These are phyloP conservation scores for Tinea pellionella DNA, from an alignment of 2,888 invertebrate species.

Conservation along the genomic window DNA sequence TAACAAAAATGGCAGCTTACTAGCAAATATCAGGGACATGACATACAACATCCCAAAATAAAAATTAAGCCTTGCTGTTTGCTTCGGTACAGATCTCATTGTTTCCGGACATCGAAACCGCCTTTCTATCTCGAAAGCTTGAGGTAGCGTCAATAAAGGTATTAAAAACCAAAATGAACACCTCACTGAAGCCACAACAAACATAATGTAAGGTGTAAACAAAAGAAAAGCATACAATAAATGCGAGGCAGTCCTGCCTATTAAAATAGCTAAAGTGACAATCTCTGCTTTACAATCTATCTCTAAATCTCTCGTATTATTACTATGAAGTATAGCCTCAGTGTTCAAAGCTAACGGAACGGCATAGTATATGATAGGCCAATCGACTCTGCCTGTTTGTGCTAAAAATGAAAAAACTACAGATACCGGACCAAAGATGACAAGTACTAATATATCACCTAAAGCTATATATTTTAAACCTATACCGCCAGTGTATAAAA, in stretches of 20 bases:
- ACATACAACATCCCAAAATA: slow-evolving; percentile 92
- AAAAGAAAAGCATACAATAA: slow-evolving; percentile 89
- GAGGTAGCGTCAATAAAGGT: slow-evolving; percentile 87
- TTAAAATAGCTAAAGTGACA: slow-evolving; percentile 93
- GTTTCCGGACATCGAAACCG: slow-evolving; percentile 83
- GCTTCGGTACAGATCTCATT: slow-evolving; percentile 85
- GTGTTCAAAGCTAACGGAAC: slow-evolving; percentile 94
- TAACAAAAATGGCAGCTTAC: slow-evolving; percentile 71
- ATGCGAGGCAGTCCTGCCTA: slow-evolving; percentile 92
- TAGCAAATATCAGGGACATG: slow-evolving; percentile 80
- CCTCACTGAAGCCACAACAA: slow-evolving; percentile 86
- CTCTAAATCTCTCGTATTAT: slow-evolving; percentile 93
- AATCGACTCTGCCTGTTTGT: slow-evolving; percentile 91
- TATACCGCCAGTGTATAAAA: slow-evolving; percentile 96
- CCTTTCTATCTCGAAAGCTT: slow-evolving; percentile 91
- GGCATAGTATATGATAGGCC: slow-evolving; percentile 92
- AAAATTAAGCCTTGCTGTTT: slow-evolving; percentile 91
- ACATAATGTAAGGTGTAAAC: slow-evolving; percentile 91
- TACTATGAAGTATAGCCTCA: slow-evolving; percentile 94
- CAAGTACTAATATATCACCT: slow-evolving; percentile 90
- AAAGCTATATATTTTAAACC: slow-evolving; percentile 95
- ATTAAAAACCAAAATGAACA: slow-evolving; percentile 90
- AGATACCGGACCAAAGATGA: slow-evolving; percentile 94
- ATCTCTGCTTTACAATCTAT: slow-evolving; percentile 90
- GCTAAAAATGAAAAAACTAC: slow-evolving; percentile 94